These are phyloP conservation scores for Trididemnum nubilum DNA, from an alignment of 23 tunicate species.

Conservation along the genomic window DNA sequence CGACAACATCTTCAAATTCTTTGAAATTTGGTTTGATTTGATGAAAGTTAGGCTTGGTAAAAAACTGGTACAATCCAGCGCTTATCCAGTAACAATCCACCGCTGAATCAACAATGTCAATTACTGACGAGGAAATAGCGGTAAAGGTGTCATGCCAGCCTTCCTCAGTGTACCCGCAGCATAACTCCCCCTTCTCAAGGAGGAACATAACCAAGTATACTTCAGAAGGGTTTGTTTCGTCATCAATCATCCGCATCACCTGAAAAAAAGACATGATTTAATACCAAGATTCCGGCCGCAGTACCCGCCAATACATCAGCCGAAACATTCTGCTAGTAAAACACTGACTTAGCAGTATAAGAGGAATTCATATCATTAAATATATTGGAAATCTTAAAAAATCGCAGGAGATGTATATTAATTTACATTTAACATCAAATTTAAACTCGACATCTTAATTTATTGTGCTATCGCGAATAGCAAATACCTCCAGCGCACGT, in stretches of 20 bases:
- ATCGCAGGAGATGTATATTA: no score
- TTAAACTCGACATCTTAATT: background rate
- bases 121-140: slow-evolving; percentile 39
- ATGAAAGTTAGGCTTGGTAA: slow-evolving; percentile 8
- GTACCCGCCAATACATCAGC: no score
- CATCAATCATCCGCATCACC: slow-evolving; percentile 69
- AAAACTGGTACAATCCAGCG: slow-evolving; percentile 36
- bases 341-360: no score
- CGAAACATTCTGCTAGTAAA: no score
- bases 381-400: no score
- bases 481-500: slow-evolving; percentile 42
- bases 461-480: no score
- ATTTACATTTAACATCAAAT: no score
- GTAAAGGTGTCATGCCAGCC: slow-evolving; percentile 55
- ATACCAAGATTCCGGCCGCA: no score
- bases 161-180: slow-evolving; percentile 12
- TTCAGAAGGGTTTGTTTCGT: slow-evolving; percentile 31
- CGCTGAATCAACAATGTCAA: slow-evolving; percentile 54
- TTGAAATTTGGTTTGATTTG: background rate
- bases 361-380: no score
- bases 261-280: no score
- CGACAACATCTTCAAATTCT: slow-evolving; percentile 33
- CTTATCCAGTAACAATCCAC: slow-evolving; percentile 72
- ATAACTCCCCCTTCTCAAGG: slow-evolving; percentile 59
- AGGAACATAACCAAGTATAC: slow-evolving; percentile 52